Base-by-base conservation (phyloP, 2,797 vertebrate species). In the Pangasius macronema region DNA sequence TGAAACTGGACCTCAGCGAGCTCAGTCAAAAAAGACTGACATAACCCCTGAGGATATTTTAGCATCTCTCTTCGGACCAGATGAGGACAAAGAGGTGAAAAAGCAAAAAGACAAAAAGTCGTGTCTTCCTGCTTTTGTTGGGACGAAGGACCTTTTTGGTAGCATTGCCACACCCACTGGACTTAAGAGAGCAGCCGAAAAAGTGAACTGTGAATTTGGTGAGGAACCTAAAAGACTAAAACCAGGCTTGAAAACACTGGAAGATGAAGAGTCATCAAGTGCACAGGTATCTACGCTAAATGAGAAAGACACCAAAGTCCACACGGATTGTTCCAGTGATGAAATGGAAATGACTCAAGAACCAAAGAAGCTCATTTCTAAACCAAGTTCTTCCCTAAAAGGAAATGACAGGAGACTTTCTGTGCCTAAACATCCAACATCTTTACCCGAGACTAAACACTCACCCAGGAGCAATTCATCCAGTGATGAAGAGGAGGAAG, bases 1-100 rank as follows among this genome's bases (percentile, higher is more conserved):
- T n/a, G 8, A 4, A 87, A 89, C 86, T n/a, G 14, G 42, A 85
- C 20, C 57, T 2, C 14, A n/a, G 83, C 20, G 10, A 57, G 0
- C 0, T 3, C 36, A 14, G 2, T 46, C 53, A 61, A 82, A 90
- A 83, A 96, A 85, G 90, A 94, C 91, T 30, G 94, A 92, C 18
- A 95, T 93, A 68, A 92, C 80, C 42, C 97, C 98, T 3, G 96
- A 97, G 49, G 97, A 98, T 70, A 97, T 98, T 89, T 89, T 99
- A 27, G 95, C 97, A 39, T 91, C 94, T 18, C 92, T 99, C 91
- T 92, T 98, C 91, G 92, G 89, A 46, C 91, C 92, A 16, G 92
- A 88, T 0, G 91, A 95, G 13, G 93, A 96, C 18, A 87, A 87
- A 27, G 77, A 85, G 18, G 75, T 82, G 24, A 86, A 87, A 27